Conservation (phyloP, 2,888 invertebrate genomes). For the Halictus quadricinctus region DNA sequence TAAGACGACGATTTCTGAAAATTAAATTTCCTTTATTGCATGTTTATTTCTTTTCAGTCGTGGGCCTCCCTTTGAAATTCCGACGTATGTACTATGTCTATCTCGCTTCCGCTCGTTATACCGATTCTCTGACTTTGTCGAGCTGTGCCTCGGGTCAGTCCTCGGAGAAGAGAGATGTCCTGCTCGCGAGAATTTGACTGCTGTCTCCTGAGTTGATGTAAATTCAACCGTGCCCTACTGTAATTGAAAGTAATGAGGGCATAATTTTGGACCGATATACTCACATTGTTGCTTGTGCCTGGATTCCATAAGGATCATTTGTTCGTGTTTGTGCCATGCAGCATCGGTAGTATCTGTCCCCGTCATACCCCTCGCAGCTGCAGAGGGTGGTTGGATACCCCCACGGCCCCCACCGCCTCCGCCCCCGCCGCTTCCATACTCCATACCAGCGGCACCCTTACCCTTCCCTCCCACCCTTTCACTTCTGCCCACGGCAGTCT, state of each 20-base stretch:
- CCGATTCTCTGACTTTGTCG: not conserved
- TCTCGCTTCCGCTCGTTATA: not conserved
- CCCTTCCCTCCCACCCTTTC: conserved; percentile 66
- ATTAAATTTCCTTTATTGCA: not conserved
- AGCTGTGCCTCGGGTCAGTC: not conserved
- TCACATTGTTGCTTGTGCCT: conserved; percentile 82
- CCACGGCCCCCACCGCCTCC: conserved; percentile 76
- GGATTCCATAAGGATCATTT: conserved; percentile 82
- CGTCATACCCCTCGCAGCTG: conserved; percentile 77
- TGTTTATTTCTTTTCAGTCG: not conserved
- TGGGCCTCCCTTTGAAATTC: not conserved
- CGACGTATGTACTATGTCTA: not conserved
- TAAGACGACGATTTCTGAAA: not conserved
- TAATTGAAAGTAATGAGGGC: not conserved
- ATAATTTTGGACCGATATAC: conserved; percentile 59
- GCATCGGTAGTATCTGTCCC: conserved; percentile 82
- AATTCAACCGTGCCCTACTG: not conserved
- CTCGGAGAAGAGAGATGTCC: not conserved
- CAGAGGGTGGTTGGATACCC: conserved; percentile 80
- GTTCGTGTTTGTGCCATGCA: conserved; percentile 82
- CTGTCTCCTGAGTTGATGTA: not conserved
- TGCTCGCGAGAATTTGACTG: not conserved
- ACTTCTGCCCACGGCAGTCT: conserved; percentile 77
- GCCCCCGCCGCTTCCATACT: conserved; percentile 78
- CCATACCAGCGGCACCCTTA: conserved; percentile 79